Percentiles rank a stretch among this genome's conserved stretches.
Evolutionary conservation across 2,888 invertebrate genomes (phyloP).

Genomic region (Habrosyne pyritoides): DNA sequence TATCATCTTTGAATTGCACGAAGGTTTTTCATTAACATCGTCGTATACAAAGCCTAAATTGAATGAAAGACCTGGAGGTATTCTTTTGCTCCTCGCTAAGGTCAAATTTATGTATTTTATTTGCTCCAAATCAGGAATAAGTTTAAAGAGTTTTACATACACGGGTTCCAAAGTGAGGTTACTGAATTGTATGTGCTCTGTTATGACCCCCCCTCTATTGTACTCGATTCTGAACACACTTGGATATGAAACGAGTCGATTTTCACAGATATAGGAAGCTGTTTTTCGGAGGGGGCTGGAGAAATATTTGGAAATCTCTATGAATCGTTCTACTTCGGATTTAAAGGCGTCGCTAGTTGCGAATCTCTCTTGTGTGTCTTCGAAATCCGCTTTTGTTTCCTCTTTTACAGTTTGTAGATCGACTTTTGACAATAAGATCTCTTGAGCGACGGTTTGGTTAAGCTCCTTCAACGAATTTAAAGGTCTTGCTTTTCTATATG

Average conservation of each 20-base stretch:
- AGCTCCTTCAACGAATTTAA: slow-evolving; percentile 14
- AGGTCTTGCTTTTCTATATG: slow-evolving; percentile 15
- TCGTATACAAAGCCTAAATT: slow-evolving; percentile 67
- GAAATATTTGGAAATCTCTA: slow-evolving; percentile 75
- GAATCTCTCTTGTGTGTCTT: slow-evolving; percentile 38
- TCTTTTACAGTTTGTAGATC: slow-evolving; percentile 41
- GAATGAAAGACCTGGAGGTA: slow-evolving; percentile 71
- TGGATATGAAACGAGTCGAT: slow-evolving; percentile 63
- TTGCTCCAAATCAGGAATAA: slow-evolving; percentile 67
- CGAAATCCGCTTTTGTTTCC: slow-evolving; percentile 45
- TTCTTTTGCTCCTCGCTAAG: slow-evolving; percentile 61
- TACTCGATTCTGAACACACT: slow-evolving; percentile 61
- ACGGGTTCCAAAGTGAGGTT: slow-evolving; percentile 70
- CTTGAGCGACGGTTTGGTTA: slow-evolving; percentile 17
- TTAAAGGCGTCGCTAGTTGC: slow-evolving; percentile 47
- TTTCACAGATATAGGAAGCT: slow-evolving; percentile 71
- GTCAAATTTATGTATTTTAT: slow-evolving; percentile 68
- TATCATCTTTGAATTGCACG: slow-evolving; percentile 62
- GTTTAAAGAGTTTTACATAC: slow-evolving; percentile 66
- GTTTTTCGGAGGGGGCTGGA: slow-evolving; percentile 69
- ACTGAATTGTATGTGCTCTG: slow-evolving; percentile 63
- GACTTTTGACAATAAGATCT: slow-evolving; percentile 11
- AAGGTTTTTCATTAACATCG: slow-evolving; percentile 61
- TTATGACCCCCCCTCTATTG: slow-evolving; percentile 59
- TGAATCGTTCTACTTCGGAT: slow-evolving; percentile 64